These are phyloP conservation scores for Cephus cinctus DNA, from an alignment of 1,140 invertebrate species.

Conservation along the genomic window DNA sequence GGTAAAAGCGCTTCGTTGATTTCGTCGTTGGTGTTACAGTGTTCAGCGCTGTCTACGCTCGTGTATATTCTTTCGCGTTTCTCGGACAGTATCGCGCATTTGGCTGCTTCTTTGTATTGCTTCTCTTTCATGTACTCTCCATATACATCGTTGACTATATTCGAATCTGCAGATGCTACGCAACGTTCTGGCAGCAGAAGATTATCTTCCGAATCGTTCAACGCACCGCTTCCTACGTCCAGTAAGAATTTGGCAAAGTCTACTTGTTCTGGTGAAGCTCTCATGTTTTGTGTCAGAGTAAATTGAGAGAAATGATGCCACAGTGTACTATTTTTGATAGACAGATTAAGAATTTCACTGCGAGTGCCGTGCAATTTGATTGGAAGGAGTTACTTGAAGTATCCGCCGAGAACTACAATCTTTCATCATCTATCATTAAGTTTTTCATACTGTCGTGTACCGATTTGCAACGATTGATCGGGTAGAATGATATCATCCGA, in stretches of 20 bases:
- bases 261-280: slow-evolving; percentile 10
- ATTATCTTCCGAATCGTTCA: slow-evolving; percentile 11
- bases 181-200: slow-evolving; percentile 11
- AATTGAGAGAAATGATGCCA: slow-evolving; percentile 14
- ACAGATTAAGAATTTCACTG: slow-evolving; percentile 15
- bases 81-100: slow-evolving; percentile 14
- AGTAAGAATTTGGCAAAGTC: slow-evolving; percentile 17
- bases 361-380: slow-evolving; percentile 15
- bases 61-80: slow-evolving; percentile 7
- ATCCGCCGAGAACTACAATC: slow-evolving; percentile 24
- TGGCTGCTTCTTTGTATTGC: slow-evolving; percentile 4
- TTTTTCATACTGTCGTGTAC: slow-evolving; percentile 22
- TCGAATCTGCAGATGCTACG: not conserved
- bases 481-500: slow-evolving; percentile 13
- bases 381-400: slow-evolving; percentile 27
- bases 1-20: slow-evolving; percentile 11
- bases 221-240: slow-evolving; percentile 11
- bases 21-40: slow-evolving; percentile 6
- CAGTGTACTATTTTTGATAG: slow-evolving; percentile 16
- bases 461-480: slow-evolving; percentile 20
- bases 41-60: slow-evolving; percentile 14
- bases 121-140: slow-evolving; percentile 4
- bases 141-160: slow-evolving; percentile 9
- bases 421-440: slow-evolving; percentile 22
- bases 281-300: slow-evolving; percentile 13